These are phyloP conservation scores for Tipula unca DNA, from an alignment of 2,888 invertebrate species.

Conservation along the genomic window DNA sequence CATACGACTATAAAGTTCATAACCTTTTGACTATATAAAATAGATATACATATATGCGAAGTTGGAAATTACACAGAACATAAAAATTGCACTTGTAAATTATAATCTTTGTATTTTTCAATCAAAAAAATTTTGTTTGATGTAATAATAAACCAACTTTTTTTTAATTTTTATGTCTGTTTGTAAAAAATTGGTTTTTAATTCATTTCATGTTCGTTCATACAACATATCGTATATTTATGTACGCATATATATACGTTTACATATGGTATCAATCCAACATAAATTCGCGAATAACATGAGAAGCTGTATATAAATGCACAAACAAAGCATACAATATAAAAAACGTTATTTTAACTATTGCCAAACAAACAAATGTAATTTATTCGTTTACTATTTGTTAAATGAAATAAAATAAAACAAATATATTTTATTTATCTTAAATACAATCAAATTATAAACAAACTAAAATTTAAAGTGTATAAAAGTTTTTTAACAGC, in stretches of 20 bases:
- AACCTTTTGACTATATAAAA: neutral
- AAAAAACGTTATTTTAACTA: neutral
- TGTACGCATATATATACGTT: neutral
- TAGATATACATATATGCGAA: neutral
- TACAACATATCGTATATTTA: neutral
- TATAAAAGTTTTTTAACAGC: too few relatives aligned
- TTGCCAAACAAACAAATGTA: neutral
- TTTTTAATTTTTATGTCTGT: neutral
- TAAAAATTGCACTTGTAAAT: neutral
- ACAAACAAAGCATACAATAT: neutral
- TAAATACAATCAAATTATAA: too few relatives aligned
- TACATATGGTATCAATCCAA: neutral
- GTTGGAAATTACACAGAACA: neutral
- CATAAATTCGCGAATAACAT: neutral
- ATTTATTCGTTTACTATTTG: neutral
- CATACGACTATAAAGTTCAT: neutral
- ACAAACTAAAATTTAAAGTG: too few relatives aligned
- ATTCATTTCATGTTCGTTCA: neutral
- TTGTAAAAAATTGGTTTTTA: neutral
- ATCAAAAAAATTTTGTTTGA: neutral
- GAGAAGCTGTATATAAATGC: neutral
- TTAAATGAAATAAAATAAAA: too few relatives aligned
- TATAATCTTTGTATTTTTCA: neutral
- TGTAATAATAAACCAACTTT: neutral
- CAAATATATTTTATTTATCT: too few relatives aligned